Base-by-base conservation (phyloP, 2,113 vertebrate species). In the Cygnus buccinator region DNA sequence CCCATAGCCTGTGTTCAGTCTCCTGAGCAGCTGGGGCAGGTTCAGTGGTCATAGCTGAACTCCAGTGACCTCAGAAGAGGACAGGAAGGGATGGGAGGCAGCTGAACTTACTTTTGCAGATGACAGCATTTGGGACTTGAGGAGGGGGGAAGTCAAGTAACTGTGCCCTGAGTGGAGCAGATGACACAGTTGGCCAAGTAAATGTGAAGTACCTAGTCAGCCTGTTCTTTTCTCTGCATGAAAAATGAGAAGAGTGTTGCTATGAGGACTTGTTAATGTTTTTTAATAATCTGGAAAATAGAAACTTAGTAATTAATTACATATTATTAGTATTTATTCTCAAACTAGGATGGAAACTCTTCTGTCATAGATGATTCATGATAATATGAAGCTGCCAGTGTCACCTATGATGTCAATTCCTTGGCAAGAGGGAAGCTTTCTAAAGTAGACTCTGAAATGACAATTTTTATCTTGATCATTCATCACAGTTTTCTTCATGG, bases 381-480 rank as follows among this genome's bases (percentile, higher is more conserved):
- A 78, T 16, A 63, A 21, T 71, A 37, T 0, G 0, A 63, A 74
- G 37, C 37, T n/a, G 78, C 78, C 84, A 94, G 66, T 8, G 66
- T 87, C 75, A 91, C 84, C 55, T 33, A 84, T 91, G 78, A 91
- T 63, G n/a, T 94, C 68, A 91, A 41, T 80, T 58, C 83, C 85
- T 92, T 92, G 93, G 79, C 63, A 3, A 74, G 79, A 74, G 13
- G 29, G 23, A 74, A 89, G 28, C 4, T 59, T 93, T 93, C 3
- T 0, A 68, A 90, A 95, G 37, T 28, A 66, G n/a, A 33, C 3
- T 73, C 61, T 62, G 78, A 89, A 91, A 86, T 3, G 10, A 58
- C 26, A 75, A 59, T 39, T 85, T 92, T 82, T 92, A 75, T 76
- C 84, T 93, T 84, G 88, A 79, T 86, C 88, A 85, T 66, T 76